These are phyloP conservation scores for Setipinna tenuifilis DNA, from an alignment of 2,797 vertebrate species.

Conservation along the genomic window DNA sequence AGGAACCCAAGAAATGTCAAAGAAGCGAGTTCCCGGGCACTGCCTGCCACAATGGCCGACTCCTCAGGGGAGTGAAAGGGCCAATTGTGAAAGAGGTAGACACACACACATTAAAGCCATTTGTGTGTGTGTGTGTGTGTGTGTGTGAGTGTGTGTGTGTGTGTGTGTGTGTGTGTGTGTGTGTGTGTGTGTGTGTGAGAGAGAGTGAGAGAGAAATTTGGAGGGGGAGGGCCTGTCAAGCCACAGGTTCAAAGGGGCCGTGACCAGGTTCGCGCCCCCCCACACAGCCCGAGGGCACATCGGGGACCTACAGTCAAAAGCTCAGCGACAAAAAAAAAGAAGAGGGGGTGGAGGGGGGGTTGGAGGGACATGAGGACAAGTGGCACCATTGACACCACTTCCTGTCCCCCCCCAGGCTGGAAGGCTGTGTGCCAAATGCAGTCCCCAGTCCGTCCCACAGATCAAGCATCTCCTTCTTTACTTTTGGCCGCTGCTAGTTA, in stretches of 20 bases:
- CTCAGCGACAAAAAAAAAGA: not conserved
- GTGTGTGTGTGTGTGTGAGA: no score
- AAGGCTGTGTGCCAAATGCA: not conserved
- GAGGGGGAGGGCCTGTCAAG: not conserved
- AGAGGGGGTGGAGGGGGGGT: not conserved
- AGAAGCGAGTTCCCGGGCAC: not conserved
- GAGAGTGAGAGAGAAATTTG: not conserved
- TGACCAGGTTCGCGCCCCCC: constrained; percentile 30
- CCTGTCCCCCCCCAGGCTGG: not conserved
- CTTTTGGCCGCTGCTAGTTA: constrained; percentile 15
- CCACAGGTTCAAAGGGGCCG: constrained; percentile 32
- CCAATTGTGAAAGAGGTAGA: constrained; percentile 40
- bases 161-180: no score
- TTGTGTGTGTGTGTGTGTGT: not conserved
- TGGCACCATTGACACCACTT: constrained; percentile 37
- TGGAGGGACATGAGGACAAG: constrained; percentile 22
- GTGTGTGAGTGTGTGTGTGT: constrained; percentile 21
- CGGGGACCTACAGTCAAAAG: constrained; percentile 1
- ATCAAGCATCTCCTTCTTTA: constrained; percentile 17
- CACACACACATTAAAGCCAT: constrained; percentile 33
- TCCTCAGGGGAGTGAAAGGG: constrained; percentile 42
- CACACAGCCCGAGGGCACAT: constrained; percentile 34
- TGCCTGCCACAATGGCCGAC: not conserved
- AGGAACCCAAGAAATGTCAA: not conserved
- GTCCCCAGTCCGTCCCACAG: not conserved